Base-by-base conservation (phyloP, 64 coral and sea anemone genomes). In the Stylophora pistillata region DNA sequence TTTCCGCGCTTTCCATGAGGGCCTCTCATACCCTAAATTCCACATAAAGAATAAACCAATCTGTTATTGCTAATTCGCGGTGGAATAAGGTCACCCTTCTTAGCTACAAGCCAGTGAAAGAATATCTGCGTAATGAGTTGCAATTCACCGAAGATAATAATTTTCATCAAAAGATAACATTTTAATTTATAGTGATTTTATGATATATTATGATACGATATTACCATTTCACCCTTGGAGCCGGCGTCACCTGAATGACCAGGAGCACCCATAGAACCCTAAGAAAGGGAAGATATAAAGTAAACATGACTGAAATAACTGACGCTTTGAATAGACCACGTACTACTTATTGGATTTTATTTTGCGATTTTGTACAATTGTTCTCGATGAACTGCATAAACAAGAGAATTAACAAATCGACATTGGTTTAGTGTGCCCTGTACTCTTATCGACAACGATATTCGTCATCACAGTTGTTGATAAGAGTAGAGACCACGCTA, bases 191-290 rank as follows among this genome's bases (percentile, higher is more conserved):
- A 68, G 17, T 60, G 2, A 18, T 60, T 60, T 13, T 2, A 28
- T 10, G 9, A 68, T 0, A 10, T 2, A 26, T 13, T 2, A 28
- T 10, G 6, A 68, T 10, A 10, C 9, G 23, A 68, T 25, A 27
- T 69, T 53, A 84, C 80, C 34, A 37, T 84, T 84, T 84, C 61
- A 54, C 80, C 80, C 63, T 84, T 69, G 1, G 80, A 52, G 80
- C 80, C 80, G 23, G 33, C 12, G 18, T 84, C 59, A 54, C 80
- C 80, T 9, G 80, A 15, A 6, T 32, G 37, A 26, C 80, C 80
- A 2, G 65, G n/a, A 4, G 21, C 20, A 10, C 80, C 80, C 34
- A 68, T 18, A 17, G 59, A 84, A 84, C 80, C 80, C 80, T 84
- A 9, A n/a, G 6, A 32, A 84, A 10, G 64, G 25, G 21, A 68